Base-by-base conservation (phyloP, 2,113 vertebrate genomes). In the Varanus komodoensis region DNA sequence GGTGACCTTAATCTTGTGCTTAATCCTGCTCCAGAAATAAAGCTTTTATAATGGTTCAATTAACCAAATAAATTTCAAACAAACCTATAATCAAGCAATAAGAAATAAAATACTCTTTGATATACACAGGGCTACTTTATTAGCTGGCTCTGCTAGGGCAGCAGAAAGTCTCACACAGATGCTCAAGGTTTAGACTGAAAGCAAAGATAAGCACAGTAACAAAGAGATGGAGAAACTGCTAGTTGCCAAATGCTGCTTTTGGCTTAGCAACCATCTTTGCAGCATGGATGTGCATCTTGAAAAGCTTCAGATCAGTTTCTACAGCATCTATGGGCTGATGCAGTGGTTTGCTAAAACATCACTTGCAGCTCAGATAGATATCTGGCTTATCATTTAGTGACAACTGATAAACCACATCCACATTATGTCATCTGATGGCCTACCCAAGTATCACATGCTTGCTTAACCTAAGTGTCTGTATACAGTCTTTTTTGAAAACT, bases 341-440 rank as follows among this genome's bases (percentile, higher is more conserved):
- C 48, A 79, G 77, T 25, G 8, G 9, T 23, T 79, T 3, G 25
- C 44, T 75, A 8, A 48, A 50, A 50, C 23, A 50, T 12, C 23
- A 48, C 8, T 29, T 11, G 50, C 17, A 64, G 11, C 5, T 2
- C 79, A 17, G 32, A 81, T 9, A 84, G 21, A 2, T 84, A 86
- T 7, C 79, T 87, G 81, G 8, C 48, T 14, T 34, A 68, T n/a
- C 23, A 29, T 77, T 29, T 12, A n/a, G 6, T 93, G 82, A 87
- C 29, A 64, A 9, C 0, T 82, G 71, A 19, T 86, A 8, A 90
- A 80, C 1, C 78, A 21, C 21, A 5, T 29, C 34, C 89, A 80
- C 83, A 81, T 90, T 92, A 86, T 86, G 32, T 23, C 77, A 78
- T 82, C 44, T 29, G 81, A 88, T 91, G 89, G 86, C 81, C n/a